A percentile compares a stretch with the other conserved stretches of the same genome.
Evolutionary conservation across 1,140 invertebrate species (phyloP).

Genomic region (Reticulitermes speratus): DNA sequence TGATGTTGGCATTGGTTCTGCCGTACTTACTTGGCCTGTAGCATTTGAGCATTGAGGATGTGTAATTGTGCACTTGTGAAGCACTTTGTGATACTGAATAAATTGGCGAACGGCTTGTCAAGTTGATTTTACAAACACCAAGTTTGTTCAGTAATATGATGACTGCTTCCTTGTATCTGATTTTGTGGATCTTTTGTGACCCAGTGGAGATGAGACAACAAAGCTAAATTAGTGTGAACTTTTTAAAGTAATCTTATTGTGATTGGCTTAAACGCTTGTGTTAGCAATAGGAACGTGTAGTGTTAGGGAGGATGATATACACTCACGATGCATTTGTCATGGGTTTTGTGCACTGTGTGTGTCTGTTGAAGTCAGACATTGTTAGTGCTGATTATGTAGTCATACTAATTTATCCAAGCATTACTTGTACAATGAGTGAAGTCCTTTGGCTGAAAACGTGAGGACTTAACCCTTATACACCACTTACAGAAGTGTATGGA

Average conservation of each 20-base stretch:
- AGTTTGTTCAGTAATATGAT: neutral
- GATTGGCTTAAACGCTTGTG: neutral
- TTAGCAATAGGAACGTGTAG: neutral
- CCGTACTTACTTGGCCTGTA: constrained; percentile 1
- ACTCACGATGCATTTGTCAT: neutral
- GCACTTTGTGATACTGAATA: neutral
- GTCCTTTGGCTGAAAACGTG: neutral
- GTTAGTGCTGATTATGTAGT: neutral
- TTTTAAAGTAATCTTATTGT: neutral
- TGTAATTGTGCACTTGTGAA: neutral
- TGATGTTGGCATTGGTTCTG: neutral
- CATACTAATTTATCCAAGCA: neutral
- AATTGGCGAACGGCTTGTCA: neutral
- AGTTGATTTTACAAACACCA: neutral
- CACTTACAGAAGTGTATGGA: no score
- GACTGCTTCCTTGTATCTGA: neutral
- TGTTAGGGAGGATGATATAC: neutral
- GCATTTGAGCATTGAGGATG: neutral
- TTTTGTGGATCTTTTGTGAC: neutral
- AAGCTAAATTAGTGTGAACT: neutral
- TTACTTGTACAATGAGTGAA: neutral
- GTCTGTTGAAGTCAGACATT: neutral
- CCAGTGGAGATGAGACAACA: neutral
- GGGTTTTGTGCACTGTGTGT: neutral
- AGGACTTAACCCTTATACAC: neutral